phyloP scores from a whole-genome alignment of 2,797 vertebrate species.

The Kryptolebias ocellatus region DNA sequence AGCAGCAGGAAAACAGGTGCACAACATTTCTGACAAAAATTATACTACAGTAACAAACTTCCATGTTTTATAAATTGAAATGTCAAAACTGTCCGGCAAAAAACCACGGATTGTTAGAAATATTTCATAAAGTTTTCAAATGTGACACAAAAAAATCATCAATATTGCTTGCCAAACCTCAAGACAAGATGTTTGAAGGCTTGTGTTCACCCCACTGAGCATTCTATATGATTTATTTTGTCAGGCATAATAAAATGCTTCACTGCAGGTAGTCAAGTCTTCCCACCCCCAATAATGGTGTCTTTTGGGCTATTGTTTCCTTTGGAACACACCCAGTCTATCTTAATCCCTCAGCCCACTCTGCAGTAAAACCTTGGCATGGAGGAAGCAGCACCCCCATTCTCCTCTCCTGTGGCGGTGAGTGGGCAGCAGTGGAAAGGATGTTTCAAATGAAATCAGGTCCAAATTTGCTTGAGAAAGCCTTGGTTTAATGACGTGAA shows the following conservation, averaged over 20 bases:
- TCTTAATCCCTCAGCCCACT: constrained; percentile 82
- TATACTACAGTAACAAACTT: constrained; percentile 3
- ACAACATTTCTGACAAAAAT: constrained; percentile 12
- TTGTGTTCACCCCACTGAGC: constrained; percentile 9
- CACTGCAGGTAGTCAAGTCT: constrained; percentile 79
- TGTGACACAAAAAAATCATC: constrained; percentile 6
- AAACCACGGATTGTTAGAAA: constrained; percentile 3
- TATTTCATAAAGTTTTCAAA: constrained; percentile 1
- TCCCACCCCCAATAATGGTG: constrained; percentile 63
- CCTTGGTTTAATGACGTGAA: constrained; percentile 44
- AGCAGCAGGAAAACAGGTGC: constrained; percentile 13
- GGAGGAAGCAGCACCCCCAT: constrained; percentile 71
- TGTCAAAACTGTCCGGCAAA: constrained; percentile 35
- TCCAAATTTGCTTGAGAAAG: constrained; percentile 40
- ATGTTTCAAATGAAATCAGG: constrained; percentile 62
- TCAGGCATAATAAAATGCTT: constrained; percentile 53
- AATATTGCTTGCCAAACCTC: constrained; percentile 22
- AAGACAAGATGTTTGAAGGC: not conserved
- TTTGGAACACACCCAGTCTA: constrained; percentile 82
- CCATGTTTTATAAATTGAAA: not conserved
- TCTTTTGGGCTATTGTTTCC: constrained; percentile 74
- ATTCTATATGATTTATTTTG: constrained; percentile 36
- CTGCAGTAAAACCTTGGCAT: constrained; percentile 83
- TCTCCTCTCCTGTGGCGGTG: constrained; percentile 69
- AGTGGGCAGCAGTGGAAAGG: constrained; percentile 69